Evolutionary conservation across 2,113 vertebrate species (phyloP), one percentile per base, ranked within the genome.

Genomic region (Oxyruncus cristatus): DNA sequence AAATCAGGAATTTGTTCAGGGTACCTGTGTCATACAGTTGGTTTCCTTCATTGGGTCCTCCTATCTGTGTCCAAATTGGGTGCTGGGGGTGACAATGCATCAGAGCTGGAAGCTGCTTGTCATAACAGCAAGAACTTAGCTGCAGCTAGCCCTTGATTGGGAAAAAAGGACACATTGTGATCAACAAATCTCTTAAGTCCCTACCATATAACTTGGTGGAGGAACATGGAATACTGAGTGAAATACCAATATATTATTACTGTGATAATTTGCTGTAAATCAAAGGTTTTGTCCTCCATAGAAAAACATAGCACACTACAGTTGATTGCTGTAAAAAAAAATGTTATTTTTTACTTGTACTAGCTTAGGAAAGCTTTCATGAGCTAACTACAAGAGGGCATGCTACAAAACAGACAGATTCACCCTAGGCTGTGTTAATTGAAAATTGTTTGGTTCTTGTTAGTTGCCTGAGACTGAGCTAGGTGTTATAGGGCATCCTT

Each of bases 11-110:
- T 59, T 50, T 65, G 4, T 65, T 55, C 44, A 18, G 15, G 17
- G 6, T n/a, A 32, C 11, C 15, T 50, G 5, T 77, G 35, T 22
- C 15, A 32, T 26, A 53, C 24, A 14, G 17, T 4, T 58, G 15
- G 32, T 30, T 13, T 28, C 28, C 28, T 72, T 67, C 23, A 55
- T 32, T 15, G 35, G 13, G 26, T 61, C 14, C 7, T 61, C 30
- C 8, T 73, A 11, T 39, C 27, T 0, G 0, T 39, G 15, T 33
- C n/a, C 17, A 86, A 53, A 76, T 15, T 27, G 12, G 6, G 11
- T 44, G 35, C 62, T 58, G 26, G 16, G 22, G 4, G 3, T 44
- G 21, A 14, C 26, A 63, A 4, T 6, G 6, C 22, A 50, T n/a
- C 77, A 63, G n/a, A 9, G 16, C 12, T 59, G 39, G 37, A 76